Evolutionary conservation across 1,140 invertebrate genomes (phyloP), one percentile per base, ranked within the genome.

Genomic region (Drosophila kanapiae): DNA sequence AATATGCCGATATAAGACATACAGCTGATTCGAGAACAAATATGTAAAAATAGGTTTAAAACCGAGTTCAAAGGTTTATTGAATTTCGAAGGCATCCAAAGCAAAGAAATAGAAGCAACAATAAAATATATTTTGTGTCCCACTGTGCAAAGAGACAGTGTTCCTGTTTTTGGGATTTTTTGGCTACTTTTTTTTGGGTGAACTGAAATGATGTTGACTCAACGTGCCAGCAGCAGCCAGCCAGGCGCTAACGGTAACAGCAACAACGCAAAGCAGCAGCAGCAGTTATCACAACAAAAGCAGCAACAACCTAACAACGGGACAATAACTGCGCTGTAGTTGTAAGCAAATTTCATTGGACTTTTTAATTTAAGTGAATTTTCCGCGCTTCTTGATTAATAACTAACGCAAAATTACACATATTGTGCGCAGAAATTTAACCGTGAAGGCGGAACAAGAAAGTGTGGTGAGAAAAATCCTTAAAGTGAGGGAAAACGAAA

Each of bases 191-290:
- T 71, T 68, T 72, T 74, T 57, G 43, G 76, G 75, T 77, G 75
- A 78, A 77, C 75, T 56, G 23, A 78, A 77, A 78, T 63, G 45
- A 64, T 78, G 76, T 79, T 79, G 76, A 79, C 75, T 79, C 76
- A 79, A 78, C 76, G 72, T 76, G 75, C 74, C 56, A 72, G 54
- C 68, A 72, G 54, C 72, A 77, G 72, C 75, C 72, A 75, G 71
- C 70, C 70, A 75, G 72, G 72, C 72, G 72, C 72, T 75, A 60
- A 54, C 45, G 64, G 42, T n/a, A 53, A 58, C 42, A 57, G 59
- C 51, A 64, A 57, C 49, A 61, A 54, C 51, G 45, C 27, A 18
- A 76, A 64, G 38, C 11, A 65, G 31, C 33, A 38, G 27, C 37
- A 43, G 23, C 29, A 64, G 54, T 38, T 60, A 38, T 56, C 35